A percentile compares a stretch with the other conserved stretches of the same genome.
These are phyloP conservation scores for Salarias fasciatus DNA, from an alignment of 2,797 vertebrate species.

Conservation along the genomic window DNA sequence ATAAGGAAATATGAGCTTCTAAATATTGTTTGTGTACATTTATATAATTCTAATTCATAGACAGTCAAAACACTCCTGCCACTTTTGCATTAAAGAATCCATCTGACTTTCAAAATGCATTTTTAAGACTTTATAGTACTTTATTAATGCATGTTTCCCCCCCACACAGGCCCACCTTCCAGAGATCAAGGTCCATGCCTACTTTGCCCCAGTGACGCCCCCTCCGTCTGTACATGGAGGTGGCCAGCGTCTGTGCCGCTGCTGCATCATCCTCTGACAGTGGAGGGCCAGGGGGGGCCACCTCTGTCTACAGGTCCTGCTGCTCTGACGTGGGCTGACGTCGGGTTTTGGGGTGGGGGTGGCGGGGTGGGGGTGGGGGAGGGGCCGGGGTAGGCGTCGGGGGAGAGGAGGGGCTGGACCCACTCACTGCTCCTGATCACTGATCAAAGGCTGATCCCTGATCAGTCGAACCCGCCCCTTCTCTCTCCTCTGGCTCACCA, in stretches of 20 bases:
- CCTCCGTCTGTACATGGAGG: conserved; percentile 89
- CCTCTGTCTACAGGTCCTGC: conserved; percentile 83
- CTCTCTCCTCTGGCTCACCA: conserved; percentile 61
- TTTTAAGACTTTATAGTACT: not conserved
- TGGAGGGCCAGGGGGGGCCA: conserved; percentile 77
- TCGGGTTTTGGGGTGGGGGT: conserved; percentile 11
- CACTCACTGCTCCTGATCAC: conserved; percentile 77
- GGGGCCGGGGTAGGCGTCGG: conserved; percentile 41
- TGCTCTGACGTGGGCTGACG: conserved; percentile 72
- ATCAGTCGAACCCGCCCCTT: conserved; percentile 70
- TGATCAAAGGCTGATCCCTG: conserved; percentile 65
- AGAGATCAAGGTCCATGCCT: conserved; percentile 93
- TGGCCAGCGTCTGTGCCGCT: conserved; percentile 90
- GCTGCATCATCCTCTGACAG: conserved; percentile 92
- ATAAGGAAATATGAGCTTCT: no score
- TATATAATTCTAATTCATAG: no score
- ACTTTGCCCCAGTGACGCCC: conserved; percentile 93
- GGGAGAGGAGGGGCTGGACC: conserved; percentile 77
- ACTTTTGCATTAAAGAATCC: no score
- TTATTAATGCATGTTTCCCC: conserved; percentile 17
- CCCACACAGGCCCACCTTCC: conserved; percentile 89
- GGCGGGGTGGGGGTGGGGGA: conserved; percentile 10
- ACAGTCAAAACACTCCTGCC: no score
- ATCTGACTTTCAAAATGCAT: not conserved
- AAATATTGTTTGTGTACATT: no score